Evolutionary conservation across 2,888 invertebrate species (phyloP).

Genomic region (Aphidoletes aphidimyza): DNA sequence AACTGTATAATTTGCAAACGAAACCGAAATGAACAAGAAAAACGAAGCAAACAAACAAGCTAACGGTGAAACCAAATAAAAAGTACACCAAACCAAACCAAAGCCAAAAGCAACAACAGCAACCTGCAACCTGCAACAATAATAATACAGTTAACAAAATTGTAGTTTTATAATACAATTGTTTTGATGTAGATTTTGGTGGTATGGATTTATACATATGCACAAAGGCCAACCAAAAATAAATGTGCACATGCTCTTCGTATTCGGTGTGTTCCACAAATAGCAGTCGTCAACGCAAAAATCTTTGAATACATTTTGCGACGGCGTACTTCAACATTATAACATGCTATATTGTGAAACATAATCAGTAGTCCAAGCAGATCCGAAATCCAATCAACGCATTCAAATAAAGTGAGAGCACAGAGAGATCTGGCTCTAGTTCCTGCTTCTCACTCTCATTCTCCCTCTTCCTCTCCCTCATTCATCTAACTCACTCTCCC

Average conservation of each 20-base stretch:
- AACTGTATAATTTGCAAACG: too few relatives aligned
- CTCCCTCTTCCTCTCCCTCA: constrained; percentile 1
- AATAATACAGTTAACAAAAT: too few relatives aligned
- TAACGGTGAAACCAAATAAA: too few relatives aligned
- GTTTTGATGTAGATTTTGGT: constrained; percentile 16
- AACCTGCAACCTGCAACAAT: too few relatives aligned
- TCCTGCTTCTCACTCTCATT: background rate
- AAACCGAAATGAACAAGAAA: too few relatives aligned
- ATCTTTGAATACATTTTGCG: too few relatives aligned
- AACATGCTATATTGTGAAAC: too few relatives aligned
- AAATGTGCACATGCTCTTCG: too few relatives aligned
- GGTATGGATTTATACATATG: constrained; percentile 6
- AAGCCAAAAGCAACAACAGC: too few relatives aligned
- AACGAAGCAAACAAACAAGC: too few relatives aligned
- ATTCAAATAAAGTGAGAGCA: background rate
- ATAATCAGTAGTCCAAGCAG: constrained; percentile 20
- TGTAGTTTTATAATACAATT: background rate
- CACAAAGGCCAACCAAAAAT: background rate
- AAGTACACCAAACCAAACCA: too few relatives aligned
- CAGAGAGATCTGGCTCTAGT: background rate
- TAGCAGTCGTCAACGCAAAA: too few relatives aligned
- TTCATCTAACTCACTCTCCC: background rate
- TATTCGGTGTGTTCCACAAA: background rate
- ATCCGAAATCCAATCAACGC: constrained; percentile 11
- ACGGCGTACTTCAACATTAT: background rate